phyloP scores from a whole-genome alignment of 1,140 invertebrate genomes.

The Hyles euphorbiae region DNA sequence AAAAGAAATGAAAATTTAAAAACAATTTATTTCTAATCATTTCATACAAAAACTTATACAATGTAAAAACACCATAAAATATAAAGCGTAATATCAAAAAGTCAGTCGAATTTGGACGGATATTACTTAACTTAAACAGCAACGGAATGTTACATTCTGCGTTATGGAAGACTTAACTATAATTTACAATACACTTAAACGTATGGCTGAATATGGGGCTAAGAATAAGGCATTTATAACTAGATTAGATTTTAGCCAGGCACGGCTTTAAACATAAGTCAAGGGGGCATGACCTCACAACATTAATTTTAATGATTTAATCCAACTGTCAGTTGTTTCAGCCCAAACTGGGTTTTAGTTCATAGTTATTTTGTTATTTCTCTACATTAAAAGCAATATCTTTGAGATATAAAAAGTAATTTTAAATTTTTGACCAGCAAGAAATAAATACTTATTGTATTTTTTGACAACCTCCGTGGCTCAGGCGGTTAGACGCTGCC shows the following conservation, averaged over 20 bases:
- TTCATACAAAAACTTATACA: conserved; percentile 21
- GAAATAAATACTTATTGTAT: not conserved
- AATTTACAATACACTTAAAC: conserved; percentile 5
- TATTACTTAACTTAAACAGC: conserved; percentile 6
- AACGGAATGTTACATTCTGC: conserved; percentile 4
- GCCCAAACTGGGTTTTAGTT: no score
- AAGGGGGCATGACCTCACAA: no score
- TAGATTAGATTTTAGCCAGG: not conserved
- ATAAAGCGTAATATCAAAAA: conserved; percentile 35
- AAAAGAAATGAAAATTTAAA: conserved; percentile 14
- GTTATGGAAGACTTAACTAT: conserved; percentile 1
- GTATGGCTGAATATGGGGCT: not conserved
- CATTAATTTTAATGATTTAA: no score
- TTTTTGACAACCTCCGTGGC: not conserved
- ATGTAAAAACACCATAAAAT: conserved; percentile 28
- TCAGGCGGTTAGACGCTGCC: no score
- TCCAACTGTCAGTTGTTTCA: no score
- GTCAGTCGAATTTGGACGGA: conserved; percentile 53
- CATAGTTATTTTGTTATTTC: no score
- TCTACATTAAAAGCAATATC: no score
- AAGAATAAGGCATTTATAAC: no score
- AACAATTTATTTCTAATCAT: conserved; percentile 27
- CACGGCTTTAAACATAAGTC: not conserved
- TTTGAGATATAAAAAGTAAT: no score
- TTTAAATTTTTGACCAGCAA: no score